Evolutionary conservation across 1,140 invertebrate species (phyloP).

Genomic region (Hydropsyche tenuis): DNA sequence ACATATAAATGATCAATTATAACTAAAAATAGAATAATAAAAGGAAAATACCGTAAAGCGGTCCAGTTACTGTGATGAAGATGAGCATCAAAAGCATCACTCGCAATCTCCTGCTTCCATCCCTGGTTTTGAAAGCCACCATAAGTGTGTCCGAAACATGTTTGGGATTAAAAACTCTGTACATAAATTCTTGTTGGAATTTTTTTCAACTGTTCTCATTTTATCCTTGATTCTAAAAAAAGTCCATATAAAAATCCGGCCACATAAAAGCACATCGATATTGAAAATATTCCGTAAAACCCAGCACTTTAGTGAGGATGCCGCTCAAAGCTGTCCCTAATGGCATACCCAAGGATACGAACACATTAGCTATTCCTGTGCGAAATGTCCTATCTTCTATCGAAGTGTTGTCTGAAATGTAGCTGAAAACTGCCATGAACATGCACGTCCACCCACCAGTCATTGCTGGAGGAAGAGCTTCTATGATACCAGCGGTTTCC

Average conservation of each 20-base stretch:
- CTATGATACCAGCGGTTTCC: constrained; percentile 63
- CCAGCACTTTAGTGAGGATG: constrained; percentile 56
- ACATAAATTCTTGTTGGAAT: constrained; percentile 52
- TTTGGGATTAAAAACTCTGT: constrained; percentile 57
- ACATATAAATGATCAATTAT: background rate
- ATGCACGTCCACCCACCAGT: constrained; percentile 64
- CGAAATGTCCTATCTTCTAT: constrained; percentile 63
- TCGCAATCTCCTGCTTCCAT: constrained; percentile 54
- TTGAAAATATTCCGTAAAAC: constrained; percentile 61
- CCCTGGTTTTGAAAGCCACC: constrained; percentile 56
- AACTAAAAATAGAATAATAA: no score
- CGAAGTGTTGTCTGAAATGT: constrained; percentile 65
- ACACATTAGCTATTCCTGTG: constrained; percentile 64
- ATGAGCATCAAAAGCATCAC: constrained; percentile 59
- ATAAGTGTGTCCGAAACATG: constrained; percentile 60
- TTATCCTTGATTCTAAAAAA: constrained; percentile 55
- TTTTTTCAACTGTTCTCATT: constrained; percentile 52
- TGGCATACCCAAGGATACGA: constrained; percentile 60
- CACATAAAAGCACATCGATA: constrained; percentile 55
- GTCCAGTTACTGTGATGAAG: constrained; percentile 61
- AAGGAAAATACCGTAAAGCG: constrained; percentile 58
- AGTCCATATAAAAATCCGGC: constrained; percentile 56
- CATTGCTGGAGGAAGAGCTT: constrained; percentile 63
- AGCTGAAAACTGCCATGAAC: constrained; percentile 65
- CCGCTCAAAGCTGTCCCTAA: constrained; percentile 60